Evolutionary conservation across 1,140 invertebrate genomes (phyloP).

Genomic region (Nymphalis io): DNA sequence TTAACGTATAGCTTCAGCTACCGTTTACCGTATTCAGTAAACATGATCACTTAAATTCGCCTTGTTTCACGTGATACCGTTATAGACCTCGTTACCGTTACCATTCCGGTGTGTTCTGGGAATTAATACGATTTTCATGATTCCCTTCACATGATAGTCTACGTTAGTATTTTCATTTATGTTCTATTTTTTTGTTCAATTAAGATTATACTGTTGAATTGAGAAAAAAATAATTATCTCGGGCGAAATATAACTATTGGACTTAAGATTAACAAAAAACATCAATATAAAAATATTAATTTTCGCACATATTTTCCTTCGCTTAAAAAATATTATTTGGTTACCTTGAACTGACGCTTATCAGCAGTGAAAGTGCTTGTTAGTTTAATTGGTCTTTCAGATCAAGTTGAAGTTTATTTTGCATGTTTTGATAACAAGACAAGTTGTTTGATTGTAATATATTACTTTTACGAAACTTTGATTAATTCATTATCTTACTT

Average conservation of each 20-base stretch:
- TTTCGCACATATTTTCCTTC: slow-evolving; percentile 41
- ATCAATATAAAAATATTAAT: background rate
- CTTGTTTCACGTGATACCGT: slow-evolving; percentile 56
- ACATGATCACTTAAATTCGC: slow-evolving; percentile 57
- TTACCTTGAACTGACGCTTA: slow-evolving; percentile 65
- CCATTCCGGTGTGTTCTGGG: slow-evolving; percentile 53
- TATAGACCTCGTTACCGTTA: slow-evolving; percentile 62
- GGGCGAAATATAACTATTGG: no score
- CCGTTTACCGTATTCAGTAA: slow-evolving; percentile 64
- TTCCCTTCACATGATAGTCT: slow-evolving; percentile 12
- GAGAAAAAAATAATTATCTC: background rate
- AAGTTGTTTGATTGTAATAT: slow-evolving; percentile 41
- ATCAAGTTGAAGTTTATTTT: slow-evolving; percentile 53
- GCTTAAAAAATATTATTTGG: slow-evolving; percentile 48
- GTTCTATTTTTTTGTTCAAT: background rate
- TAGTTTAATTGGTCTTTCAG: slow-evolving; percentile 64
- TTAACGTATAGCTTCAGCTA: slow-evolving; percentile 71
- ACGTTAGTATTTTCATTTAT: background rate
- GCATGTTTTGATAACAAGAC: slow-evolving; percentile 51
- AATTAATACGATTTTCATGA: slow-evolving; percentile 48
- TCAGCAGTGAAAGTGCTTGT: slow-evolving; percentile 73
- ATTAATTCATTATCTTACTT: slow-evolving; percentile 12
- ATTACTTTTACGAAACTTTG: slow-evolving; percentile 36
- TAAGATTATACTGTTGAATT: background rate
- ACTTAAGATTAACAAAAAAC: background rate